Percentiles rank a stretch among this genome's conserved stretches.
Conservation (phyloP, 1,140 invertebrate species). For the Tachypleus tridentatus region DNA sequence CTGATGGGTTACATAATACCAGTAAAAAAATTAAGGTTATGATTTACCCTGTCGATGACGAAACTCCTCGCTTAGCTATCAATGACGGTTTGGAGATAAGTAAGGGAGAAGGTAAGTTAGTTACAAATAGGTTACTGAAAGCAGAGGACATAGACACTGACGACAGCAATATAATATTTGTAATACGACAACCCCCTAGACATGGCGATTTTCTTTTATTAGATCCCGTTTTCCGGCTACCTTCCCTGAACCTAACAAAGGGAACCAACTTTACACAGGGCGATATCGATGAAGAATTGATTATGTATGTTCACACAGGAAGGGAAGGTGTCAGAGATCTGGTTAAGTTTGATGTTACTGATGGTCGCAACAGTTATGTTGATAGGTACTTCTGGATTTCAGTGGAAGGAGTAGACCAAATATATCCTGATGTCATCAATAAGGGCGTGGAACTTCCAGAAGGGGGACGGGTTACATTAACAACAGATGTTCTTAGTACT, state of each 20-base stretch:
- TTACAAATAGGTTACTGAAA: constrained; percentile 31
- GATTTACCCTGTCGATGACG: constrained; percentile 36
- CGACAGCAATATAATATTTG: constrained; percentile 30
- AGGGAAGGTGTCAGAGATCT: constrained; percentile 32
- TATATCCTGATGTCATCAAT: constrained; percentile 32
- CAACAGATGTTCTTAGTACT: constrained; percentile 32
- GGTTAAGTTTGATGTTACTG: constrained; percentile 37
- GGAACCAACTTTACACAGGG: constrained; percentile 35
- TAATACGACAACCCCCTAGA: constrained; percentile 30
- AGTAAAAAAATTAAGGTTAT: constrained; percentile 31
- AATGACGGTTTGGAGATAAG: constrained; percentile 34
- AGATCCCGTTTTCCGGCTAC: constrained; percentile 19
- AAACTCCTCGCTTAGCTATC: constrained; percentile 33
- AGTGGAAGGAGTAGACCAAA: constrained; percentile 32
- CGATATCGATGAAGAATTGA: constrained; percentile 31
- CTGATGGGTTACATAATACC: constrained; percentile 33
- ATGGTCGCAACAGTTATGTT: constrained; percentile 34
- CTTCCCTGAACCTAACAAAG: constrained; percentile 30
- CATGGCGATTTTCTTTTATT: constrained; percentile 29
- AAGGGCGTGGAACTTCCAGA: constrained; percentile 34
- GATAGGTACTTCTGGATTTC: constrained; percentile 35
- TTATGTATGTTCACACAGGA: constrained; percentile 34
- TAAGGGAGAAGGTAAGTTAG: constrained; percentile 29
- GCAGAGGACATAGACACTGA: constrained; percentile 36
- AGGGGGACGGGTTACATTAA: constrained; percentile 31